Evolutionary conservation across 1,140 invertebrate genomes (phyloP).

Genomic region (Xylocopa sonorina): DNA sequence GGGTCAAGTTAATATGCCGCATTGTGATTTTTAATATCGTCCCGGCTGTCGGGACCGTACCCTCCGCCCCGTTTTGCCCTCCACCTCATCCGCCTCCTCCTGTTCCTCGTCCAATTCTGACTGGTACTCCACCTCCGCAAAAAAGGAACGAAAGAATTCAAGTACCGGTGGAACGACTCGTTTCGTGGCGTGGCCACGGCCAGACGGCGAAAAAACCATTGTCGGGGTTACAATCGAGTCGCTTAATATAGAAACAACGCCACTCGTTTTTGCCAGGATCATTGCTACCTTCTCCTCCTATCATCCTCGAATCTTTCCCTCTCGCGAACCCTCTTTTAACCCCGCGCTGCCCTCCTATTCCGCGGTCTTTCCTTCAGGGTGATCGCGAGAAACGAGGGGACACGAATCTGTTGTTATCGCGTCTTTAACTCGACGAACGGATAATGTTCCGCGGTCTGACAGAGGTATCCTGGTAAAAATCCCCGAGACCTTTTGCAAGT

Average conservation of each 20-base stretch:
- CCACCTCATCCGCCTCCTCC: constrained; percentile 45
- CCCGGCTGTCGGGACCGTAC: constrained; percentile 62
- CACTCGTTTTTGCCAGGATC: constrained; percentile 20
- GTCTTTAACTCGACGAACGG: constrained; percentile 8
- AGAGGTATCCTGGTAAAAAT: constrained; percentile 24
- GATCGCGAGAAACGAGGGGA: no score
- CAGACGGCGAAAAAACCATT: constrained; percentile 64
- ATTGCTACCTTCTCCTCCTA: neutral
- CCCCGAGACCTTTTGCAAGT: neutral
- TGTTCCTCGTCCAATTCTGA: constrained; percentile 49
- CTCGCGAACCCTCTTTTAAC: neutral
- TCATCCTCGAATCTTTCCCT: neutral
- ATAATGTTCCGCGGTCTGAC: neutral
- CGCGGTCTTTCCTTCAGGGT: no score
- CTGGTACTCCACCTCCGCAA: constrained; percentile 66
- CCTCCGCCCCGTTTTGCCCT: constrained; percentile 30
- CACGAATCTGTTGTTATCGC: neutral
- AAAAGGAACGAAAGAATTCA: constrained; percentile 71
- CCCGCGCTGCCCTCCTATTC: no score
- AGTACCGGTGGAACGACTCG: constrained; percentile 74
- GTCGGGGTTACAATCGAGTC: constrained; percentile 65
- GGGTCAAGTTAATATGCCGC: constrained; percentile 78
- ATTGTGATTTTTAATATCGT: constrained; percentile 79
- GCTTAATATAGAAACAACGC: constrained; percentile 64
- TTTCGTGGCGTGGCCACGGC: constrained; percentile 56